Evolutionary conservation across 2,888 invertebrate genomes (phyloP).

Genomic region (Tanytarsus gracilentus): DNA sequence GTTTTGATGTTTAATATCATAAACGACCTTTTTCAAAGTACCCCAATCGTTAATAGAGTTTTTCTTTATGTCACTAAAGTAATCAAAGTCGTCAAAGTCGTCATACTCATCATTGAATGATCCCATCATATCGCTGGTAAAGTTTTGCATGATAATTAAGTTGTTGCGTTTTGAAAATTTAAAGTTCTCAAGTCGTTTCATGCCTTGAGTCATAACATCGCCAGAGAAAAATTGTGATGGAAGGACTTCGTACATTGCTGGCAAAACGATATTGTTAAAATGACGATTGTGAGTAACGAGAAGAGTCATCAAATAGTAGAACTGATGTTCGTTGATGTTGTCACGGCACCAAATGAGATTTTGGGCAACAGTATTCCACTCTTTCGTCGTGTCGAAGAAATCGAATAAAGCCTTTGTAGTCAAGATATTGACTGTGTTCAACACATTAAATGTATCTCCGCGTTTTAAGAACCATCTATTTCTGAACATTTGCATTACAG

Average conservation of each 20-base stretch:
- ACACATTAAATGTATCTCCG: background rate
- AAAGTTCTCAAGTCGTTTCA: constrained; percentile 33
- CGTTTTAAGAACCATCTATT: constrained; percentile 9
- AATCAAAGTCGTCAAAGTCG: background rate
- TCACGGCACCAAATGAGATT: constrained; percentile 15
- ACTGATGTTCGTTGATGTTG: constrained; percentile 13
- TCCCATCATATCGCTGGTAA: constrained; percentile 55
- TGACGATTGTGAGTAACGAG: constrained; percentile 30
- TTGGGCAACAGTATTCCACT: constrained; percentile 7
- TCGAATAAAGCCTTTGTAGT: background rate
- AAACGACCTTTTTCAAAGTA: background rate
- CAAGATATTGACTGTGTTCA: background rate
- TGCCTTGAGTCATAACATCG: constrained; percentile 54
- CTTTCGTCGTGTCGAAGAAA: constrained; percentile 13
- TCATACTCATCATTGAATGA: background rate
- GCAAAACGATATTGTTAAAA: constrained; percentile 46
- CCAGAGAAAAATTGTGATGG: constrained; percentile 57
- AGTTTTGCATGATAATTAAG: constrained; percentile 53
- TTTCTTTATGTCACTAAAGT: too few species aligned
- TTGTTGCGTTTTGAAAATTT: constrained; percentile 4
- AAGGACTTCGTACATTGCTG: constrained; percentile 51
- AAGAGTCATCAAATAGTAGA: constrained; percentile 8
- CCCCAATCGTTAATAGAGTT: constrained; percentile 8
- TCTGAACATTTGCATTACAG: background rate
- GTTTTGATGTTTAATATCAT: background rate